Evolutionary conservation across 2,797 vertebrate genomes (phyloP), one percentile per base, ranked within the genome.

Genomic region (Halcyon smyrnensis): DNA sequence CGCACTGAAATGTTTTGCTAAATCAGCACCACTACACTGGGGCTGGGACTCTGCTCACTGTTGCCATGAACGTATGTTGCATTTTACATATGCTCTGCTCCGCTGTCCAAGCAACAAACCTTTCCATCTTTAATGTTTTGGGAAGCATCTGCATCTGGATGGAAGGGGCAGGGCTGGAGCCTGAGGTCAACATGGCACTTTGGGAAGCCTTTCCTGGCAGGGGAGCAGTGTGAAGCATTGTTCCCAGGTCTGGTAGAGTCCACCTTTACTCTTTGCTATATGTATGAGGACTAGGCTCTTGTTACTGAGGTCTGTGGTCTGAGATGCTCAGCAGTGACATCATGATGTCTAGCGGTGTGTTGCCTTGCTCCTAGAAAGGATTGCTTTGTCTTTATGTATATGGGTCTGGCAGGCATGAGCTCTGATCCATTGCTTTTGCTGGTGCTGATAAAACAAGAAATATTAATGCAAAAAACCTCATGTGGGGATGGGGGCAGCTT

Each of bases 61-160:
- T 81, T 95, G 77, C 90, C 73, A 30, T 46, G 74, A 89, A 77
- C 90, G 59, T 88, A 70, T 77, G 86, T 74, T 94, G 75, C 37
- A 16, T 93, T 94, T 96, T 90, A 76, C 81, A 92, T n/a, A 11
- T 43, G 46, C 43, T 91, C 39, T 89, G 78, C 81, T 92, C 0
- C 1, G 60, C 90, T 95, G 77, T 89, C 92, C 74, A 81, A 93
- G 92, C 77, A 87, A 65, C 65, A 88, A 81, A 92, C 16, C 24
- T 57, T 37, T 86, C 70, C 74, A 90, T 89, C 63, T 92, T 84
- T 84, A 57, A 75, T 69, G 59, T 89, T 92, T 92, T 75, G 77
- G 84, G 87, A 93, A 82, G 77, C 77, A 94, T 74, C 90, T 88
- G 68, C 60, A 83, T 80, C 48, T 85, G 65, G 84, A 87, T 70